A percentile compares a stretch with the other conserved stretches of the same genome.
Evolutionary conservation across 2,797 vertebrate species (phyloP).

Genomic region (Nothura maculosa): DNA sequence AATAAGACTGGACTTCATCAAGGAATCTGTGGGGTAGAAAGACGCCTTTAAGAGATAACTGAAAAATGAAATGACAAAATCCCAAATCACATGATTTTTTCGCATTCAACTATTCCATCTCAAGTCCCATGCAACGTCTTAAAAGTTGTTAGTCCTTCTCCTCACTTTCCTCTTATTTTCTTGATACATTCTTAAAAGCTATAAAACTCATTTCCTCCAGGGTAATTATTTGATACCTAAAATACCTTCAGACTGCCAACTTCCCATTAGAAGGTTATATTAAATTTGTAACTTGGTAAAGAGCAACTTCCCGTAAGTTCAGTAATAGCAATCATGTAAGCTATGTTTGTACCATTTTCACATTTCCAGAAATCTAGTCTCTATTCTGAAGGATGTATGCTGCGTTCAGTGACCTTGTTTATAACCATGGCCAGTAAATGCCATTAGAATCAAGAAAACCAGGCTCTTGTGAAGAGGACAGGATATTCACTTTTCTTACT

Average conservation of each 20-base stretch:
- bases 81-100: neutral
- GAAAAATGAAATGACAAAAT: neutral
- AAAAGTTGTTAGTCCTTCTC: neutral
- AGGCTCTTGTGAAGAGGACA: neutral
- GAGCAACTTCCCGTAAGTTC: neutral
- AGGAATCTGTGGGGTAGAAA: slow-evolving; percentile 87
- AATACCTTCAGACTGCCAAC: neutral
- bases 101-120: neutral
- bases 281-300: neutral
- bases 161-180: neutral
- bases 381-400: neutral
- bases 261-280: neutral
- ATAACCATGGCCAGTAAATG: neutral
- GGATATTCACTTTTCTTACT: neutral
- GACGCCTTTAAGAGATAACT: neutral
- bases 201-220: no score
- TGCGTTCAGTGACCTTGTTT: neutral
- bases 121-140: neutral
- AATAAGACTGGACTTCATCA: slow-evolving; percentile 97
- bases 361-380: neutral
- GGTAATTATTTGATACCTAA: neutral
- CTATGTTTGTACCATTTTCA: neutral
- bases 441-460: neutral
- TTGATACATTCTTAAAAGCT: neutral
- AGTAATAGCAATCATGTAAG: neutral